Evolutionary conservation across 2,888 invertebrate genomes (phyloP).

Genomic region (Lypha dubia): DNA sequence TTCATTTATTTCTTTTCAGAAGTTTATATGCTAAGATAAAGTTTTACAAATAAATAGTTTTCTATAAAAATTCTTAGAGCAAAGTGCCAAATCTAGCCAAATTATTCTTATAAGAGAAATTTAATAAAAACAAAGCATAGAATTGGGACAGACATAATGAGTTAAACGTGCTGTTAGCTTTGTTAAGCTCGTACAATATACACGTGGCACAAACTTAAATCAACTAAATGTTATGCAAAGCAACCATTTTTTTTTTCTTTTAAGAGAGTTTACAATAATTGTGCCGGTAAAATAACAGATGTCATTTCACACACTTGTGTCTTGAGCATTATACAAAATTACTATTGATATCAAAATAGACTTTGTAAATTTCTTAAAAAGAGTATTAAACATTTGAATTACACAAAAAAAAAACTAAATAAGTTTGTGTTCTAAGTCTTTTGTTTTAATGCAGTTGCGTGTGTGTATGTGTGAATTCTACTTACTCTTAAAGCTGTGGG

Average conservation of each 20-base stretch:
- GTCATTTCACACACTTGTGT: not conserved
- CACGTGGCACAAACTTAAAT: constrained; percentile 4
- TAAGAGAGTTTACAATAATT: constrained; percentile 16
- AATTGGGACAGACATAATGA: too few species aligned
- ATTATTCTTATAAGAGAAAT: too few species aligned
- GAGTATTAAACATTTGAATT: constrained; percentile 22
- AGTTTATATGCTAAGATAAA: too few species aligned
- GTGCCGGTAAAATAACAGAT: not conserved
- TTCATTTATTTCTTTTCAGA: too few species aligned
- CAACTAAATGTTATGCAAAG: not conserved
- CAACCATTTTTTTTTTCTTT: constrained; percentile 1
- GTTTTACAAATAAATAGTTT: too few species aligned
- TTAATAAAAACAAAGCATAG: too few species aligned
- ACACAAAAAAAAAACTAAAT: constrained; percentile 21
- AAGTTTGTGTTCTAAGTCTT: constrained; percentile 62
- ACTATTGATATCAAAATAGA: not conserved
- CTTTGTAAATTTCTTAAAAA: not conserved
- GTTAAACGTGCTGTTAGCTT: too few species aligned
- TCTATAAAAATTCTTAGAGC: too few species aligned
- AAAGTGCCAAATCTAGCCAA: too few species aligned
- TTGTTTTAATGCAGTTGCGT: not conserved
- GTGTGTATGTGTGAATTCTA: constrained; percentile 37
- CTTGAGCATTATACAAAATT: not conserved
- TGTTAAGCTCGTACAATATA: too few species aligned
- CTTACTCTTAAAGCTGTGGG: constrained; percentile 89